phyloP scores from a whole-genome alignment of 2,888 invertebrate species.

The Nomada ruficornis region DNA sequence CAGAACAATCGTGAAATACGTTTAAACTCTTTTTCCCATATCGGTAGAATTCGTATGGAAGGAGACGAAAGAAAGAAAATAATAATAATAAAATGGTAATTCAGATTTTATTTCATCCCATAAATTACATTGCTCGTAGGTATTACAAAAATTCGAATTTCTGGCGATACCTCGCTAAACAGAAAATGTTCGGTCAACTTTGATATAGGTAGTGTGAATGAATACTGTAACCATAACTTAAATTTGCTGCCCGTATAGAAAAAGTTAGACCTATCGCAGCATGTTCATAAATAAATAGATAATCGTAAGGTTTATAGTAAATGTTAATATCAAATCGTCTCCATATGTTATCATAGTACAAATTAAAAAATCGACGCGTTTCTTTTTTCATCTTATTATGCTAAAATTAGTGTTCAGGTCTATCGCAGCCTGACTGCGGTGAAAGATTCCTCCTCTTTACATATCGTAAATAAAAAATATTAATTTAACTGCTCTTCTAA shows the following conservation, averaged over 20 bases:
- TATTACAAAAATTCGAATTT: constrained; percentile 24
- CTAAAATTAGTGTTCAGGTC: background rate
- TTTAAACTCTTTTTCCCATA: background rate
- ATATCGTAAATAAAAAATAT: no score
- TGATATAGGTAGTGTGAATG: background rate
- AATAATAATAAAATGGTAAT: constrained; percentile 14
- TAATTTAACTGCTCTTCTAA: background rate
- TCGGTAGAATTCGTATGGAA: background rate
- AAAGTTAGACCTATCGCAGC: background rate
- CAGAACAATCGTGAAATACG: background rate
- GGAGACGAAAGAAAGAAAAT: background rate
- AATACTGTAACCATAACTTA: constrained; percentile 1
- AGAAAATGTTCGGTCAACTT: background rate
- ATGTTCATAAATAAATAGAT: constrained; percentile 9
- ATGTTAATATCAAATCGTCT: constrained; percentile 31
- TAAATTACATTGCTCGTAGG: constrained; percentile 36
- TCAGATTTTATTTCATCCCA: constrained; percentile 36
- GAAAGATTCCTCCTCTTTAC: no score
- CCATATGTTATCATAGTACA: constrained; percentile 4
- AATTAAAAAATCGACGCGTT: constrained; percentile 8
- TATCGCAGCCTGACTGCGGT: no score
- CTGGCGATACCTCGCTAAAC: background rate
- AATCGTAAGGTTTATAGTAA: constrained; percentile 21
- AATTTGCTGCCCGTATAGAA: background rate
- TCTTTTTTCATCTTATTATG: constrained; percentile 13